phyloP scores from a whole-genome alignment of 1,140 invertebrate genomes.

The Heterodera carotae region DNA sequence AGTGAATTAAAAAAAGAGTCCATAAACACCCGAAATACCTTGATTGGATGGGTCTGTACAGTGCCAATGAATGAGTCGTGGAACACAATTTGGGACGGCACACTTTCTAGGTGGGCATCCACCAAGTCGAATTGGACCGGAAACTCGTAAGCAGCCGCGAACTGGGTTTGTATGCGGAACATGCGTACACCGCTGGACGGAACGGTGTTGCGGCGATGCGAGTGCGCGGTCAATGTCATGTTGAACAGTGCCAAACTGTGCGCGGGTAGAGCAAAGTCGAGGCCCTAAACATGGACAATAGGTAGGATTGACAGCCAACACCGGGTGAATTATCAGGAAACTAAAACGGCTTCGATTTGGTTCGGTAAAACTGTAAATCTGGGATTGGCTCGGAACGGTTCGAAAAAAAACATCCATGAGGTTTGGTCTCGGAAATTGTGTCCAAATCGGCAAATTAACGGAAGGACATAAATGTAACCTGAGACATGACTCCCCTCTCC shows the following conservation, averaged over 20 bases:
- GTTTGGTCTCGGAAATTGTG: no score
- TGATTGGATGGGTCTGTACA: slow-evolving; percentile 69
- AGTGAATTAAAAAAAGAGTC: slow-evolving; percentile 12
- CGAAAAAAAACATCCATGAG: no score
- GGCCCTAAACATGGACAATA: slow-evolving; percentile 33
- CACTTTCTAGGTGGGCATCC: slow-evolving; percentile 82
- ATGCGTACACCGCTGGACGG: background rate
- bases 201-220: background rate
- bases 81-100: slow-evolving; percentile 71
- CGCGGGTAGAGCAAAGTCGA: slow-evolving; percentile 41
- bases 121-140: slow-evolving; percentile 41
- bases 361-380: no score
- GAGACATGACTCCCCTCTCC: no score
- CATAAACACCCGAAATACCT: slow-evolving; percentile 66
- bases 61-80: slow-evolving; percentile 73
- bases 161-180: slow-evolving; percentile 40
- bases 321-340: no score
- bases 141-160: slow-evolving; percentile 39
- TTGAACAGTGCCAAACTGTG: slow-evolving; percentile 49
- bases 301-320: no score
- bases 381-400: no score
- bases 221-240: slow-evolving; percentile 16
- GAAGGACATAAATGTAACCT: no score
- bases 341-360: no score
- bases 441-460: no score